A percentile compares a stretch with the other conserved stretches of the same genome.
phyloP scores from a whole-genome alignment of 1,140 invertebrate genomes.

The Zaprionus lachaisei region DNA sequence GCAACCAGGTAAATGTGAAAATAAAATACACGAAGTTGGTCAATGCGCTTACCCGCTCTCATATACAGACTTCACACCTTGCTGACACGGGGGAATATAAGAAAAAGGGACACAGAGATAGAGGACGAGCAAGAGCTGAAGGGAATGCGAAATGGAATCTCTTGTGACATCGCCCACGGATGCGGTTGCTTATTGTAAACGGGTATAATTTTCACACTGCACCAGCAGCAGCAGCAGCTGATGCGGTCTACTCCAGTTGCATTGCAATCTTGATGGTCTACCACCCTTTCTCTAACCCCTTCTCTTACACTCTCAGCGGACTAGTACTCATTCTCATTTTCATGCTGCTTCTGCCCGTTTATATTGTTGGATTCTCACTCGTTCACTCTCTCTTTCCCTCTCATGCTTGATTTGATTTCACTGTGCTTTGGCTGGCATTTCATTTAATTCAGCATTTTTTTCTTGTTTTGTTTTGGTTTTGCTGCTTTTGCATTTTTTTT shows the following conservation, averaged over 20 bases:
- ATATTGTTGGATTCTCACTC: background rate
- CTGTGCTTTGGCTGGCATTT: slow-evolving; percentile 42
- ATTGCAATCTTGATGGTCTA: slow-evolving; percentile 5
- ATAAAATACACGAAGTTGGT: background rate
- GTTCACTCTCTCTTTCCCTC: slow-evolving; percentile 5
- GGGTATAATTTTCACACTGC: slow-evolving; percentile 68
- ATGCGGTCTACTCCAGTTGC: slow-evolving; percentile 19
- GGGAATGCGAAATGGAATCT: slow-evolving; percentile 38
- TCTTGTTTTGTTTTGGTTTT: slow-evolving; percentile 48
- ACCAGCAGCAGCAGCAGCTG: slow-evolving; percentile 6
- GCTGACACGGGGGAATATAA: background rate
- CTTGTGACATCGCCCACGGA: slow-evolving; percentile 30
- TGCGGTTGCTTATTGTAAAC: slow-evolving; percentile 55
- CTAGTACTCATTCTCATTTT: background rate
- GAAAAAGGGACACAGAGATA: background rate
- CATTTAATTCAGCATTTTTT: slow-evolving; percentile 23
- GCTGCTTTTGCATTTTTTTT: slow-evolving; percentile 54
- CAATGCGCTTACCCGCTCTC: background rate
- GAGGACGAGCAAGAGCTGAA: background rate
- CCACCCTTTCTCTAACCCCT: background rate
- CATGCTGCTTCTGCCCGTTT: slow-evolving; percentile 5
- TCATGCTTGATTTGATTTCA: slow-evolving; percentile 67
- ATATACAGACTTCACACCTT: slow-evolving; percentile 3
- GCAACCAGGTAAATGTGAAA: slow-evolving; percentile 13
- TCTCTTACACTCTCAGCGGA: background rate